Base-by-base conservation (phyloP, 2,113 vertebrate species). In the Mesembrinibis cayennensis region DNA sequence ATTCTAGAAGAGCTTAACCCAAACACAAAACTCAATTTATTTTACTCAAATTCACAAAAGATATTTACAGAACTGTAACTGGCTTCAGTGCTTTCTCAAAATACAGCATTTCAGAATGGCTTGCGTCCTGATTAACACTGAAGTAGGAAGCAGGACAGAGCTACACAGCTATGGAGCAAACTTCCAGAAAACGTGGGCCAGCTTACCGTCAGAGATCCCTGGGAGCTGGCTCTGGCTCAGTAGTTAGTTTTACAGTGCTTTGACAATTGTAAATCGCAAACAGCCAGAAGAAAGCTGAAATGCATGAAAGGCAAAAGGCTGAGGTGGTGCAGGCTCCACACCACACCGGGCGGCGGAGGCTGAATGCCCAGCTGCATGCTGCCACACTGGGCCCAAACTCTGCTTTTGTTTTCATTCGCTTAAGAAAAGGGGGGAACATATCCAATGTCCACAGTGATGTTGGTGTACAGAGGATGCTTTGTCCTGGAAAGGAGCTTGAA, bases 391-490 rank as follows among this genome's bases (percentile, higher is more conserved):
- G 58, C 52, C 70, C 56, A 52, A 36, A 19, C 20, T 85, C 78
- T 58, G 25, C 45, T 66, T 74, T 55, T 89, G 8, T 52, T 85
- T 61, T 38, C 16, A 7, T 36, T 63, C 52, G 50, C 30, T 55
- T 82, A 94, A 49, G 95, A 92, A 49, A 94, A 80, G 2, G 78
- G 63, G 10, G 96, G 94, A 79, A 92, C 85, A 0, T 96, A 95
- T 22, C 98, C 97, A 58, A 98, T 97, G 71, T 98, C 97, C 83
- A 98, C 98, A 16, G 96, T 97, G 79, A 98, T 96, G 88, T 97
- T 98, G 29, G 97, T 98, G 66, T 98, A 98, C 73, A 98, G 97
- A 49, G 84, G 90, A 73, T 97, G 81, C 71, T 96, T 90, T 45
- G 88, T 96, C 58, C 94, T 96, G 53, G 97, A 96, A 84, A 98